These are phyloP conservation scores for Meteorus colon DNA, from an alignment of 2,888 invertebrate species.

Conservation along the genomic window DNA sequence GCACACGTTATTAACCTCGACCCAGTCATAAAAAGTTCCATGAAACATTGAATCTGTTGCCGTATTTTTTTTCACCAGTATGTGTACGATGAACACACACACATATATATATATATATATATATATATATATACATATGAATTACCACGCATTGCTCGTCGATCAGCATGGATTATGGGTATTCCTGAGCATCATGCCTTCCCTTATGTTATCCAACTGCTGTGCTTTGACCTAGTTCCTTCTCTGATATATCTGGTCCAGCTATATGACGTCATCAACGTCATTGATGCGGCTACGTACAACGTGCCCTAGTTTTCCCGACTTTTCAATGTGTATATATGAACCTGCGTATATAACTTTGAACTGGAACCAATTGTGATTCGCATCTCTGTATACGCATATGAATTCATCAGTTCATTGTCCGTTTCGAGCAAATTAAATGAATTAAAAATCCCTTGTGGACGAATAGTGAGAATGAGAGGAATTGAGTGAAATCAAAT, in stretches of 20 bases:
- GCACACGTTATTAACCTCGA: too few species aligned
- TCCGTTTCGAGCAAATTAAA: too few species aligned
- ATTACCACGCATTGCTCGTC: background rate
- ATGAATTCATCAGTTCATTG: background rate
- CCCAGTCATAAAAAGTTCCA: too few species aligned
- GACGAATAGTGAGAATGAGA: too few species aligned
- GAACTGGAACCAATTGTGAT: background rate
- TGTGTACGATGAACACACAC: too few species aligned
- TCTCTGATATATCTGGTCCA: constrained; percentile 48
- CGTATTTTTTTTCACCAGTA: too few species aligned
- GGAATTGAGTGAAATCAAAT: too few species aligned
- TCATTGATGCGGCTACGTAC: constrained; percentile 69
- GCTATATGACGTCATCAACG: constrained; percentile 66
- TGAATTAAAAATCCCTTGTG: too few species aligned
- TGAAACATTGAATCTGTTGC: too few species aligned
- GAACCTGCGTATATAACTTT: constrained; percentile 11
- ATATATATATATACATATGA: too few species aligned
- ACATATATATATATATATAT: too few species aligned
- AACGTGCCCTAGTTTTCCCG: constrained; percentile 67
- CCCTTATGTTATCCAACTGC: constrained; percentile 48
- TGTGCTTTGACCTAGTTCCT: constrained; percentile 64
- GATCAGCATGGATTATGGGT: background rate
- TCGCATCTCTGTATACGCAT: background rate
- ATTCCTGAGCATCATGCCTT: constrained; percentile 9
- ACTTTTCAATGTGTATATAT: constrained; percentile 51